A percentile compares a stretch with the other conserved stretches of the same genome.
Evolutionary conservation across 2,113 vertebrate species (phyloP).

Genomic region (Pardalotus punctatus): DNA sequence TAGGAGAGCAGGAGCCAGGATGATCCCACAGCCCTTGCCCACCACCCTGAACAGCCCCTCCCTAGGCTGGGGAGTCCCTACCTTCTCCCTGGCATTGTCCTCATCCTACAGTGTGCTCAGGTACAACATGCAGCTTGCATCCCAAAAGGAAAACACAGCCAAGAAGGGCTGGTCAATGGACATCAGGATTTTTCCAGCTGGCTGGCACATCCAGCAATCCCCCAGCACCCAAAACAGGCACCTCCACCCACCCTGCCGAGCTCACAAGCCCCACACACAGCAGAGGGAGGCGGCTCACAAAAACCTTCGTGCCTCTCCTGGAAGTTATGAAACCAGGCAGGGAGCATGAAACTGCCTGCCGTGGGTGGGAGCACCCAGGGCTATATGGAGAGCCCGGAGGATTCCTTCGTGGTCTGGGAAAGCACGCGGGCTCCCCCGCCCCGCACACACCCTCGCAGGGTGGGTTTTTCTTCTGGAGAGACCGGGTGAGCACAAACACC

Average conservation of each 20-base stretch:
- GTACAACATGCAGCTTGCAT: not conserved
- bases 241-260: fast-evolving
- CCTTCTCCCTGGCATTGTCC: not conserved
- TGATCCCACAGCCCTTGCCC: not conserved
- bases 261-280: fast-evolving
- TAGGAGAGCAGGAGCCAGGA: not conserved
- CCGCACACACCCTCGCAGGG: not conserved
- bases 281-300: not conserved
- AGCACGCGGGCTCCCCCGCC: constrained; percentile 21
- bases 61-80: not conserved
- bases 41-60: not conserved
- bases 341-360: constrained; percentile 35
- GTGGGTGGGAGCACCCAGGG: constrained; percentile 58
- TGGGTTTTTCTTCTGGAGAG: not conserved
- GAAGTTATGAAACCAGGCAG: constrained; percentile 40
- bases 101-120: fast-evolving
- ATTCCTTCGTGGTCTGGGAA: constrained; percentile 22
- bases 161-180: fast-evolving
- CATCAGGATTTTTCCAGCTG: not conserved
- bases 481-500: not conserved
- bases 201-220: not conserved
- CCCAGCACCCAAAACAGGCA: not conserved
- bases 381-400: not conserved
- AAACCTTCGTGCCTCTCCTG: not conserved
- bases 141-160: not conserved